Percentiles rank a stretch among this genome's conserved stretches.
Conservation (phyloP, 2,113 vertebrate genomes). For the Electrona antarctica region DNA sequence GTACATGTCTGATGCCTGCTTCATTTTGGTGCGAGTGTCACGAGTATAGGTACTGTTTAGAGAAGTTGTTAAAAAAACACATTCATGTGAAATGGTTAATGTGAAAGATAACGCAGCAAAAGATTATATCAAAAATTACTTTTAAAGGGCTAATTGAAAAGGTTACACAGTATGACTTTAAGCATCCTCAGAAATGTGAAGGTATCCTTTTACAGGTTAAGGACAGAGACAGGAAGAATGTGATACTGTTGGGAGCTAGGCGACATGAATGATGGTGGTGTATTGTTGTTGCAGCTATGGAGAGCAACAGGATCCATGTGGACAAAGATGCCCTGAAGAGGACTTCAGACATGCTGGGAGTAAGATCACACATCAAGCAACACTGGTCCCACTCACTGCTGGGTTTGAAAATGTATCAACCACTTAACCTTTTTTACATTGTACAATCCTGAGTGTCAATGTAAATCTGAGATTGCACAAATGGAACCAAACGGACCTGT, state of each 20-base stretch:
- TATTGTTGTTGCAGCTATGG: slow-evolving; percentile 83
- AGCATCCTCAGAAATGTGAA: background rate
- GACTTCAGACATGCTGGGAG: slow-evolving; percentile 88
- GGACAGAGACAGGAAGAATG: background rate
- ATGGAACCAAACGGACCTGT: no score
- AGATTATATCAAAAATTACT: no score
- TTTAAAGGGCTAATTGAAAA: no score
- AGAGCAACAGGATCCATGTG: slow-evolving; percentile 84
- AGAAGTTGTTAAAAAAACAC: no score
- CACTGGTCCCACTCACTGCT: background rate
- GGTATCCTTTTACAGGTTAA: background rate
- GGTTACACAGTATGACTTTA: no score
- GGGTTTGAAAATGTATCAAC: background rate
- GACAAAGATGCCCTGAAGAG: slow-evolving; percentile 83
- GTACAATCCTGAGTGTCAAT: no score
- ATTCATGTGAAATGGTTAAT: no score
- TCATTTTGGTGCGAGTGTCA: no score
- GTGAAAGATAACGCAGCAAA: no score
- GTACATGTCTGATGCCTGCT: no score
- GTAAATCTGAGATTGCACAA: no score
- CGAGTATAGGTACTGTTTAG: no score
- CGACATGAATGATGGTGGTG: background rate
- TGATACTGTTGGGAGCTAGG: background rate
- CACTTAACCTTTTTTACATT: background rate
- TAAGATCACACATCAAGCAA: slow-evolving; percentile 52